Evolutionary conservation across 2,888 invertebrate species (phyloP), one percentile per base, ranked within the genome.

Genomic region (Ophion ventricosus): DNA sequence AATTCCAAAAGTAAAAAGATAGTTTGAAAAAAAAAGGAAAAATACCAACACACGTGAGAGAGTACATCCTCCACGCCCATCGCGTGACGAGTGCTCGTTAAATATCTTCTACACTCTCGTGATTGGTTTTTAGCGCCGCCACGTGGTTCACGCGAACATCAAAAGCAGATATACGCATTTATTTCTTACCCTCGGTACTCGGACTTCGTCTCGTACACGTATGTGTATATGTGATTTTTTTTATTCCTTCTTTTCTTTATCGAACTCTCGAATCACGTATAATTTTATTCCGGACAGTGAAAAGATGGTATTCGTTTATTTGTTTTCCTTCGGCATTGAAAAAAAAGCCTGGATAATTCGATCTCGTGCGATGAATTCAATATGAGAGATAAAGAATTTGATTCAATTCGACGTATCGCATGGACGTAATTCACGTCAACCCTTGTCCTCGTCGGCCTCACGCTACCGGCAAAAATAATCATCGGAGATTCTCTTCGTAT

Each of bases 61-160:
- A 80, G 76, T 82, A 87, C 87, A 90, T 82, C 67, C 59, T 90
- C 89, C 91, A 91, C 91, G 91, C 91, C 90, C 92, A 91, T 92
- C 90, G 91, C 92, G 92, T 92, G 92, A 91, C 89, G 81, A 87
- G 87, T 82, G 88, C 89, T 91, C 92, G 91, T 92, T 92, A 91
- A 91, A 91, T 90, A 82, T 82, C 72, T 67, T 81, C 84, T 61
- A 59, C 85, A 69, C 80, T 84, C 66, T 23, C 49, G 49, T 11
- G 49, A 87, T 88, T 87, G 82, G 84, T 63, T 67, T 80, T 82
- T 80, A 80, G 76, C 80, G 77, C 70, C 70, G 70, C 83, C 85
- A 80, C 82, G 82, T 85, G 83, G 80, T 85, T 83, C 75, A 35
- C 66, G 72, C 82, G 25, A 76, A 66, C 72, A 61, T 49, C 80